Conservation (phyloP, 2,888 invertebrate genomes). For the Eurytoma adleriae region DNA sequence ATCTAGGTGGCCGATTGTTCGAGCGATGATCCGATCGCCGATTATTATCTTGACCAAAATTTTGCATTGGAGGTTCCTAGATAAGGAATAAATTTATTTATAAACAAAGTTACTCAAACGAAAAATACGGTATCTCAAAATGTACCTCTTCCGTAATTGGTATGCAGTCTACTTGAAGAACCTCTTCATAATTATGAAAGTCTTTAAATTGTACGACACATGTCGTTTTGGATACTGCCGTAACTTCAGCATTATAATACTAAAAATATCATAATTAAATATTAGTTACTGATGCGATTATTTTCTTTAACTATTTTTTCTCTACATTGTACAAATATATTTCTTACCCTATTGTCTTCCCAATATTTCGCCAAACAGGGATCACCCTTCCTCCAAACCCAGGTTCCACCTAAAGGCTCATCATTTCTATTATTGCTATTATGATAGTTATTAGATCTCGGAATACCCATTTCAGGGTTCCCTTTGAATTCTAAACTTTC, state of each 20-base stretch:
- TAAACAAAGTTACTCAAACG: background rate
- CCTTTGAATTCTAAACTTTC: conserved; percentile 58
- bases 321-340: background rate
- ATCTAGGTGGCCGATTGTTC: conserved; percentile 67
- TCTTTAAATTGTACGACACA: conserved; percentile 92
- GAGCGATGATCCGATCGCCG: conserved; percentile 66
- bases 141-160: conserved; percentile 77
- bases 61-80: conserved; percentile 61
- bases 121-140: conserved; percentile 3
- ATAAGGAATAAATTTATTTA: conserved; percentile 41
- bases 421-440: conserved; percentile 62
- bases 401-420: conserved; percentile 63
- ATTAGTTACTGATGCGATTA: background rate
- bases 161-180: conserved; percentile 88
- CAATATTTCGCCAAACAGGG: conserved; percentile 93
- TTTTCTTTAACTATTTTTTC: conserved; percentile 37
- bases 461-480: conserved; percentile 55
- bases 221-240: conserved; percentile 88
- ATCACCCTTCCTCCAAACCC: conserved; percentile 87
- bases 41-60: conserved; percentile 63
- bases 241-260: conserved; percentile 91
- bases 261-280: conserved; percentile 70
- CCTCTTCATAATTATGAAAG: conserved; percentile 94
- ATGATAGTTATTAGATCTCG: conserved; percentile 63
- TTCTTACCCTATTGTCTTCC: conserved; percentile 90